Base-by-base conservation (phyloP, 2,888 invertebrate species). In the Euplexia lucipara region DNA sequence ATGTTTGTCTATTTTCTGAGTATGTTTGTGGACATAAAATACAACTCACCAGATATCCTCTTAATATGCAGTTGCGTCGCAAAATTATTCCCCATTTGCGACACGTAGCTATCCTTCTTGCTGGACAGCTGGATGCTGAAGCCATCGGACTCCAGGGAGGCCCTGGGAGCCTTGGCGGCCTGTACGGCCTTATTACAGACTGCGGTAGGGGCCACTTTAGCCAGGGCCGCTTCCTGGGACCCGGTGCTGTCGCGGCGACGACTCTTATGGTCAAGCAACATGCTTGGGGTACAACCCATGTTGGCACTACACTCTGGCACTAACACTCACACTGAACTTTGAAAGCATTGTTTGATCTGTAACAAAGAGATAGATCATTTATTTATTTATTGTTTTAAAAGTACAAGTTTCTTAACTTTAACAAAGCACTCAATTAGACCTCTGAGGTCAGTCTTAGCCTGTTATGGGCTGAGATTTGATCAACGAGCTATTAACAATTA, bases 251-350 rank as follows among this genome's bases (percentile, higher is more conserved):
- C 96, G 72, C 96, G 95, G 44, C 95, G 92, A 63, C 96, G 96
- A 77, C 91, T 94, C 90, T 96, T 96, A 89, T 96, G 96, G 88
- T 96, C 96, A 83, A 96, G 91, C 79, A 96, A 91, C 92, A 96
- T 96, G 87, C 96, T 96, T 82, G 96, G 96, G 75, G 96, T 96
- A 86, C 96, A 96, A 88, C 96, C 96, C 96, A 96, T 96, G 79
- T 88, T 90, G 88, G 87, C 89, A 92, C 93, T 94, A 92, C 93
- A 94, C 93, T 92, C 90, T 91, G 88, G 86, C 93, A 93, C 92
- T 87, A 42, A 78, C 92, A 92, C 92, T 88, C 52, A 66, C 87
- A 89, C 87, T 86, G 68, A 75, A 84, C 84, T 81, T 78, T 67
- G 79, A 70, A 83, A 86, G 81, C 90, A 86, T 91, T 84, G 79